Percentiles rank a stretch among this genome's conserved stretches.
Conservation (phyloP, 2,888 invertebrate genomes). For the Crioceris asparagi region DNA sequence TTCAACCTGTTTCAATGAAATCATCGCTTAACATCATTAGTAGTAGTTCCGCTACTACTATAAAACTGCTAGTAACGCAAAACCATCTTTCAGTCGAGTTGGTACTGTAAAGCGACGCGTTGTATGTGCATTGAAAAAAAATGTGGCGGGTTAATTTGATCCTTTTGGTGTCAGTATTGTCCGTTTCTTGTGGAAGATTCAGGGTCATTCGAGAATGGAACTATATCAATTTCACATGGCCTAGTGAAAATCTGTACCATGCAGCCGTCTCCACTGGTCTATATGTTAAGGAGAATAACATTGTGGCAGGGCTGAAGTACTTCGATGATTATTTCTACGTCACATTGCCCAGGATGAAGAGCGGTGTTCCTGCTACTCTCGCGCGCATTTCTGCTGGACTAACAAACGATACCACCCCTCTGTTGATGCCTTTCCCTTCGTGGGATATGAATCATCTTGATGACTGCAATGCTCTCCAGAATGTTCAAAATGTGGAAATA, state of each 20-base stretch:
- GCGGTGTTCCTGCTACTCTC: slow-evolving; percentile 61
- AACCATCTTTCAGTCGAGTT: too few relatives aligned
- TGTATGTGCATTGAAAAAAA: too few relatives aligned
- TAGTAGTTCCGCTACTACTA: too few relatives aligned
- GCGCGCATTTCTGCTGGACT: slow-evolving; percentile 43
- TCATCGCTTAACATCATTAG: too few relatives aligned
- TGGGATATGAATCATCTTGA: slow-evolving; percentile 58
- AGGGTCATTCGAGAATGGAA: slow-evolving; percentile 65
- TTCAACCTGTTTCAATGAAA: too few relatives aligned
- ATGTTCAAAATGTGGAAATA: slow-evolving; percentile 64
- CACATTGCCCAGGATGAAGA: slow-evolving; percentile 57
- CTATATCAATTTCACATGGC: slow-evolving; percentile 59
- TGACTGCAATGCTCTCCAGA: slow-evolving; percentile 59
- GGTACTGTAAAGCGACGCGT: too few relatives aligned
- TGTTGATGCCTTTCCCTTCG: slow-evolving; percentile 56
- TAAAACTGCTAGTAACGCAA: too few relatives aligned
- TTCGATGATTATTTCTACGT: slow-evolving; percentile 57
- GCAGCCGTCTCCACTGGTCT: slow-evolving; percentile 44
- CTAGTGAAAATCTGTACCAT: slow-evolving; percentile 43
- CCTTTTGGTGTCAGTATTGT: slow-evolving; percentile 7
- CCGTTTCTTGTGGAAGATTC: slow-evolving; percentile 35
- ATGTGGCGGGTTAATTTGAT: too few relatives aligned
- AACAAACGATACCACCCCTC: slow-evolving; percentile 44
- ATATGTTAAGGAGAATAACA: slow-evolving; percentile 57
- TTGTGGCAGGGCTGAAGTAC: slow-evolving; percentile 56